phyloP scores from a whole-genome alignment of 2,797 vertebrate genomes.

The Anabacerthia variegaticeps region DNA sequence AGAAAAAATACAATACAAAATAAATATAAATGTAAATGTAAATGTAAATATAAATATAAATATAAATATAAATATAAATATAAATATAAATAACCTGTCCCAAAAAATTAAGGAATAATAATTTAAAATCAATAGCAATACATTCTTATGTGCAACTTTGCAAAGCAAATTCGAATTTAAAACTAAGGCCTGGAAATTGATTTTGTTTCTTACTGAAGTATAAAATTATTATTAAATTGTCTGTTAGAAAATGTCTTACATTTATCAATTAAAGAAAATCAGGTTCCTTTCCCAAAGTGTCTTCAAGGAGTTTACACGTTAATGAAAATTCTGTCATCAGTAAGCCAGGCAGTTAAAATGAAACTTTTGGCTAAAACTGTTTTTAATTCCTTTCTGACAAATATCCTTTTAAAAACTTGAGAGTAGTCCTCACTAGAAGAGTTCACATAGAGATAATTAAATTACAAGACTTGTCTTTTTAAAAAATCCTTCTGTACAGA shows the following conservation, averaged over 20 bases:
- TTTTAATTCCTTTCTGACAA: neutral
- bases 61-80: too few relatives aligned
- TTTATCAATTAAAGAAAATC: neutral
- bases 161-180: neutral
- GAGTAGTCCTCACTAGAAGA: neutral
- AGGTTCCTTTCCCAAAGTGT: neutral
- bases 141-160: neutral
- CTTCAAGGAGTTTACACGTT: neutral
- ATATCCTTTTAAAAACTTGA: neutral
- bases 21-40: too few relatives aligned
- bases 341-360: neutral
- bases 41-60: too few relatives aligned
- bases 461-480: neutral
- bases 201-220: neutral
- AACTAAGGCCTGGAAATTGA: neutral
- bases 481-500: neutral
- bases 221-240: neutral
- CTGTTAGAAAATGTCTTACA: neutral
- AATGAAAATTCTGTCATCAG: neutral
- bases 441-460: neutral
- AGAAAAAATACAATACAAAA: neutral
- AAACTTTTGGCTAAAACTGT: neutral
- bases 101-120: neutral
- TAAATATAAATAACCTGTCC: neutral
- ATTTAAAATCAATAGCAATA: neutral